phyloP scores from a whole-genome alignment of 2,113 vertebrate species.

The Falcunculus frontatus region DNA sequence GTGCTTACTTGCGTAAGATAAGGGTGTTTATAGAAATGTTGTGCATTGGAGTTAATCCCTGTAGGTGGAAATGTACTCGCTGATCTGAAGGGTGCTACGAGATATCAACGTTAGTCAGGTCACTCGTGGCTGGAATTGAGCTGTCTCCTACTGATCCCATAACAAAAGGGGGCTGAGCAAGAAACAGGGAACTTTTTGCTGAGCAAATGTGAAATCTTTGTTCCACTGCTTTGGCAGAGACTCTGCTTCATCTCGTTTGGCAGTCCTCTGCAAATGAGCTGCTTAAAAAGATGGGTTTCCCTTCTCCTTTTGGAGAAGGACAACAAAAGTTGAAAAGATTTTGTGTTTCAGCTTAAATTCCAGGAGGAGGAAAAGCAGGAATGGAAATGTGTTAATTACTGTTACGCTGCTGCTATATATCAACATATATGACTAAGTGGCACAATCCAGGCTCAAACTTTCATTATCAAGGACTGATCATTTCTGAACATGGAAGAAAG shows the following conservation, averaged over 20 bases:
- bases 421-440: background rate
- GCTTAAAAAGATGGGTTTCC: background rate
- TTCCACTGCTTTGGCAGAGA: background rate
- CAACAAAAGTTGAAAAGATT: background rate
- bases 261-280: background rate
- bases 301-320: background rate
- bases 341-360: background rate
- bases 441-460: background rate
- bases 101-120: background rate
- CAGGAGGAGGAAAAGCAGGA: background rate
- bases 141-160: background rate
- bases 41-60: background rate
- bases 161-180: background rate
- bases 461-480: background rate
- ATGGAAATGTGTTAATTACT: conserved; percentile 14
- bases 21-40: background rate
- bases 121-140: background rate
- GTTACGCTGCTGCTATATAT: background rate
- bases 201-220: background rate
- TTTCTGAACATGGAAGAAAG: background rate
- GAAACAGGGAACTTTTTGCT: background rate
- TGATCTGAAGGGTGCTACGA: background rate
- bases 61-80: background rate
- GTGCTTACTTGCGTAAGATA: background rate
- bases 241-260: background rate